Percentiles rank a stretch among this genome's conserved stretches.
Conservation (phyloP, 92 coral and sea anemone genomes). For the Porites cylindrica region DNA sequence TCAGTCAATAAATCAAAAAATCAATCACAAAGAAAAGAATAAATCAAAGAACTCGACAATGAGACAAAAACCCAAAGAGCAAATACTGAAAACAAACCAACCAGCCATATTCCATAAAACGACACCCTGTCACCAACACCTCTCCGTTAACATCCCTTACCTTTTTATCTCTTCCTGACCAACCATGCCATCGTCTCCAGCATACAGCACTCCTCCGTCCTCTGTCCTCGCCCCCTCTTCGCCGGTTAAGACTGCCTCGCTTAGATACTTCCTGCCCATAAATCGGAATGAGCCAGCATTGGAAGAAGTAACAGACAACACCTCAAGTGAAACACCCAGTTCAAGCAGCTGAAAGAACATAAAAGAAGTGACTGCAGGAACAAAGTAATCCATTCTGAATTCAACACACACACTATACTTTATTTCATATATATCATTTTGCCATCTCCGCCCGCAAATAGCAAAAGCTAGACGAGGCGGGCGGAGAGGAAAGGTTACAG, state of each 20-base stretch:
- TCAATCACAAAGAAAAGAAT: too few species aligned
- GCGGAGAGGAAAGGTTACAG: too few species aligned
- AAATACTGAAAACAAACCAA: too few species aligned
- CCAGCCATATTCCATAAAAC: too few species aligned
- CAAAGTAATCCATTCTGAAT: neutral
- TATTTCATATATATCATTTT: too few species aligned
- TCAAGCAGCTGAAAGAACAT: conserved; percentile 50
- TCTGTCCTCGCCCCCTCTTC: conserved; percentile 81
- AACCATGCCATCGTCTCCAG: conserved; percentile 73
- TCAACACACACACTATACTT: too few species aligned
- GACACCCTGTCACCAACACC: too few species aligned
- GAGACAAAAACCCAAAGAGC: too few species aligned
- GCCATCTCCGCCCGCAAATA: too few species aligned
- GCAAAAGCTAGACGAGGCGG: too few species aligned
- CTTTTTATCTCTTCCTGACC: conserved; percentile 86
- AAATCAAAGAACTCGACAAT: too few species aligned
- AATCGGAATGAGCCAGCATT: conserved; percentile 88
- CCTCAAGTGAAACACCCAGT: conserved; percentile 69
- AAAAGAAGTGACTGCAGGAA: neutral
- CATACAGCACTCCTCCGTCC: conserved; percentile 87
- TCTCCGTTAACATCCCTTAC: conserved; percentile 31
- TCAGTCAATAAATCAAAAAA: too few species aligned
- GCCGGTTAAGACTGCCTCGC: conserved; percentile 63
- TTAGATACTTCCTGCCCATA: conserved; percentile 71
- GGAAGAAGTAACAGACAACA: conserved; percentile 68